Evolutionary conservation across 2,797 vertebrate genomes (phyloP).

Genomic region (Leontocebus nigricollis): DNA sequence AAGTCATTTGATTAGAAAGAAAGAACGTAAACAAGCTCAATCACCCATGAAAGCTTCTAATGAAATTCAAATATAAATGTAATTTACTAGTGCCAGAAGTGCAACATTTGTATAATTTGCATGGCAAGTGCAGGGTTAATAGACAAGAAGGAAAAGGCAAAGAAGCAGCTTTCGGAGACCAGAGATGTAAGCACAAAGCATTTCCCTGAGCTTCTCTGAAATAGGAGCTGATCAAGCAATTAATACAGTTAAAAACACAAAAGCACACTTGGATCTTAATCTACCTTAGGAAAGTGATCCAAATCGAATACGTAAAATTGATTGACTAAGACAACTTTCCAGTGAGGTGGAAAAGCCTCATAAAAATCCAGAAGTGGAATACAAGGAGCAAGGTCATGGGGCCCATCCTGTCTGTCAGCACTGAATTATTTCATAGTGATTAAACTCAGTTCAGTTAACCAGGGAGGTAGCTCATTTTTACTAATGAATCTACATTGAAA

Average conservation of each 20-base stretch:
- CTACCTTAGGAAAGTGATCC: slow-evolving; percentile 74
- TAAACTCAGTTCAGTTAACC: slow-evolving; percentile 44
- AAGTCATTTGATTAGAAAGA: slow-evolving; percentile 58
- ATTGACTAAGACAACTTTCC: slow-evolving; percentile 62
- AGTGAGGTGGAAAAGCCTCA: slow-evolving; percentile 64
- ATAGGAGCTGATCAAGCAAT: slow-evolving; percentile 77
- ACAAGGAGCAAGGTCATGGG: slow-evolving; percentile 48
- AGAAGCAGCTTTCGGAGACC: slow-evolving; percentile 51
- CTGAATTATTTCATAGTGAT: slow-evolving; percentile 41
- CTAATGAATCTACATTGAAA: slow-evolving; percentile 31
- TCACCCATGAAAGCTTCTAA: slow-evolving; percentile 73
- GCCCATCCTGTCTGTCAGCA: slow-evolving; percentile 12
- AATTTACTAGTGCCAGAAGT: slow-evolving; percentile 77
- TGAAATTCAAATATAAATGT: slow-evolving; percentile 75
- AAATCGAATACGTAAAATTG: slow-evolving; percentile 70
- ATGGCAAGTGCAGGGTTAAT: slow-evolving; percentile 81
- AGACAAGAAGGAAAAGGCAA: slow-evolving; percentile 66
- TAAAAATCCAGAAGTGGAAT: slow-evolving; percentile 62
- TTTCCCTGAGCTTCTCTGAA: slow-evolving; percentile 57
- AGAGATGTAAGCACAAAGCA: slow-evolving; percentile 47
- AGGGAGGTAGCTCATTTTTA: not conserved
- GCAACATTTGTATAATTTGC: slow-evolving; percentile 69
- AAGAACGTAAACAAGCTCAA: slow-evolving; percentile 75
- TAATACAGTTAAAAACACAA: slow-evolving; percentile 80
- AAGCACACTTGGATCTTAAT: slow-evolving; percentile 74